Conservation (phyloP, 1,140 invertebrate genomes). For the Papilio dardanus region DNA sequence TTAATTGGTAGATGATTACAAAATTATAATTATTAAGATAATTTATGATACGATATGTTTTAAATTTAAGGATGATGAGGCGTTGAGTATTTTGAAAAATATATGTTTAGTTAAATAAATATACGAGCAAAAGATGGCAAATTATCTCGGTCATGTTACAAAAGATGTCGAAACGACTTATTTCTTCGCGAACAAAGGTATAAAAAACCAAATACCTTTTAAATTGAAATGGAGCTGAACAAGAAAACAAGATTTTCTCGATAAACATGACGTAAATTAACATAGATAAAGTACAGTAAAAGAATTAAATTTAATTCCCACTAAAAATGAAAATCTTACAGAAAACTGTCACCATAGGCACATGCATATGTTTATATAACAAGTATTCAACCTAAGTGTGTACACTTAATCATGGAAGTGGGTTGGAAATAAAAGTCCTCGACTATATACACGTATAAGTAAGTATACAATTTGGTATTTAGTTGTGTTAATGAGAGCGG, state of each 20-base stretch:
- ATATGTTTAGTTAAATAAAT: not conserved
- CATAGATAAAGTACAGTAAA: not conserved
- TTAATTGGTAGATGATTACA: too few relatives aligned
- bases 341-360: not conserved
- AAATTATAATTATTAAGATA: too few relatives aligned
- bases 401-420: not conserved
- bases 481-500: not conserved
- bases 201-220: not conserved
- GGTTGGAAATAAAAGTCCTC: not conserved
- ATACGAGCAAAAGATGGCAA: too few relatives aligned
- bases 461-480: not conserved
- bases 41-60: too few relatives aligned
- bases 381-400: not conserved
- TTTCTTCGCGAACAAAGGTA: not conserved
- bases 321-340: not conserved
- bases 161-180: not conserved
- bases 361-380: too few relatives aligned
- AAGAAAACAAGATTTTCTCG: not conserved
- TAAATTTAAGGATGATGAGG: too few relatives aligned
- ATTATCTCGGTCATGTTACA: not conserved
- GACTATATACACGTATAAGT: not conserved
- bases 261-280: not conserved
- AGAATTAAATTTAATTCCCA: not conserved
- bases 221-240: not conserved
- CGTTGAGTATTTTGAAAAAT: too few relatives aligned